Evolutionary conservation across 2,113 vertebrate genomes (phyloP).

Genomic region (Barbus barbus): DNA sequence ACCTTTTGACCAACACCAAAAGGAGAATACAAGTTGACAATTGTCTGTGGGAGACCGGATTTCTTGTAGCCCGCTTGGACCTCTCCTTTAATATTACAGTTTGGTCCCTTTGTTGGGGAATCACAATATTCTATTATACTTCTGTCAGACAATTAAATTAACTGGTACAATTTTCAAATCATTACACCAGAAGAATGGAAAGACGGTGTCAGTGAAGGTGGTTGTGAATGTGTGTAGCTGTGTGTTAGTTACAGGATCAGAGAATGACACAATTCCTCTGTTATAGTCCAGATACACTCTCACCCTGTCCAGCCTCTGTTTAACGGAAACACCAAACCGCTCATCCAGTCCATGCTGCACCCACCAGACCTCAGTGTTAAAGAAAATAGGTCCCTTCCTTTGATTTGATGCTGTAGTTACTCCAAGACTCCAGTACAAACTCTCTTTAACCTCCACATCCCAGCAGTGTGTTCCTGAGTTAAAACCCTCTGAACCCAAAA

Average conservation of each 20-base stretch:
- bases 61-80: too few species aligned
- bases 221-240: constrained; percentile 3
- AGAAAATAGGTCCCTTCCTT: constrained; percentile 4
- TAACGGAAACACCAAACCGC: constrained; percentile 18
- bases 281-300: background rate
- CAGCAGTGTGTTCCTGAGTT: background rate
- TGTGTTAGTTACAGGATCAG: constrained; percentile 20
- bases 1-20: too few species aligned
- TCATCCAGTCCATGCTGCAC: background rate
- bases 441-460: background rate
- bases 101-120: too few species aligned
- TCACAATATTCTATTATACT: too few species aligned
- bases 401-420: constrained; percentile 4
- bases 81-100: too few species aligned
- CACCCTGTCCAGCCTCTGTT: background rate
- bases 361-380: constrained; percentile 3
- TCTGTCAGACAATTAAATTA: background rate
- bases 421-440: background rate
- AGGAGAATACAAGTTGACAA: too few species aligned
- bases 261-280: constrained; percentile 37
- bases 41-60: too few species aligned
- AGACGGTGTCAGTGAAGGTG: constrained; percentile 37
- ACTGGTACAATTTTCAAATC: constrained; percentile 37
- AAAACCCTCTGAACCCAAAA: background rate
- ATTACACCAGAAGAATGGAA: constrained; percentile 36